phyloP scores from a whole-genome alignment of 1,140 invertebrate species.

The Zaprionus vittiger region DNA sequence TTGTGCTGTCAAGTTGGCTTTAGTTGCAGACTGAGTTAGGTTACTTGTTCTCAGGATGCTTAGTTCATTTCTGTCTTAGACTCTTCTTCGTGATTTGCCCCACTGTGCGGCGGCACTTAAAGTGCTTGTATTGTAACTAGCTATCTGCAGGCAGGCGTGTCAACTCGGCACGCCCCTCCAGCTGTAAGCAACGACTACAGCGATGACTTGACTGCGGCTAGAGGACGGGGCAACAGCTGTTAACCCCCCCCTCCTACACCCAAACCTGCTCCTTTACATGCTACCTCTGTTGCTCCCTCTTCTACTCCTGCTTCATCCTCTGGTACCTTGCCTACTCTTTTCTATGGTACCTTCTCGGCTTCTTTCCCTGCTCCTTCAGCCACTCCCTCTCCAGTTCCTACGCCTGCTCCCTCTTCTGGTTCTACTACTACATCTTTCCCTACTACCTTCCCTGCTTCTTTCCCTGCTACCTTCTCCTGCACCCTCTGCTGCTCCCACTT shows the following conservation, averaged over 20 bases:
- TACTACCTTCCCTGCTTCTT: too few species aligned
- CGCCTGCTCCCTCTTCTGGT: neutral
- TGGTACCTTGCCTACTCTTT: too few species aligned
- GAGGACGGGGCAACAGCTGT: conserved; percentile 28
- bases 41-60: too few species aligned
- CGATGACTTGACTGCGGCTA: conserved; percentile 33
- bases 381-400: neutral
- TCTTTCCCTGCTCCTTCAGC: neutral
- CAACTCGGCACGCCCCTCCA: conserved; percentile 39
- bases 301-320: too few species aligned
- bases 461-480: too few species aligned
- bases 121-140: conserved; percentile 71
- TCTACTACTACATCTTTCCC: too few species aligned
- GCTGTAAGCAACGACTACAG: conserved; percentile 5
- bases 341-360: too few species aligned
- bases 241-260: too few species aligned
- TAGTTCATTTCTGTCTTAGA: too few species aligned
- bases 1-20: neutral
- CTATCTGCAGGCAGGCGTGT: conserved; percentile 59
- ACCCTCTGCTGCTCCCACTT: neutral
- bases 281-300: too few species aligned
- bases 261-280: too few species aligned
- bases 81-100: neutral
- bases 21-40: neutral
- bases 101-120: conserved; percentile 46